Base-by-base conservation (phyloP, 1,140 invertebrate species). In the Oedothorax gibbosus region DNA sequence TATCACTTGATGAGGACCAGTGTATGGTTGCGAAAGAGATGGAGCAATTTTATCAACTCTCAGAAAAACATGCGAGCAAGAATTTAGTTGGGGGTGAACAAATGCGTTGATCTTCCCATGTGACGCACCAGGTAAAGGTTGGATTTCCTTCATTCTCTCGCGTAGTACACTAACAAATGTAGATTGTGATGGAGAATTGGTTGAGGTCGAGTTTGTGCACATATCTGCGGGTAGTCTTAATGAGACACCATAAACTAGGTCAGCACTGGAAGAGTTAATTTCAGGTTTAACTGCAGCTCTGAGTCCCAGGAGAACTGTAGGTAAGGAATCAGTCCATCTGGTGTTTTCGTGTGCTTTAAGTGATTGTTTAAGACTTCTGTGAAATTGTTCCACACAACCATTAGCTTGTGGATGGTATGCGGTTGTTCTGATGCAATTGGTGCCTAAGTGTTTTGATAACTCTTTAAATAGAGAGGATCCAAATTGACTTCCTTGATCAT, bases 401-500 rank as follows among this genome's bases (percentile, higher is more conserved):
- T 69, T 69, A 1, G 14, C 18, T 50, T 69, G 66, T 49, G 35
- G 10, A 50, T 50, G 2, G 4, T 12, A 51, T 15, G 66, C 15
- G n/a, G 49, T 7, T 2, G 35, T 15, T 8, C 18, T 35, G 10
- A 50, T 69, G 15, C 14, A 18, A 50, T 69, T 35, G 7, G 6
- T 50, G 12, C 12, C 66, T 15, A 69, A 14, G 2, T 50, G 15
- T 14, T 65, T 78, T 56, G 20, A 12, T 15, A 57, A 54, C 15
- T 73, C 51, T 54, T 54, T 73, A 73, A 56, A 12, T 20, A 88
- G 51, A 50, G 66, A 92, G 21, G 88, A 86, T 56, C 89, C 87
- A 84, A 91, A 92, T 79, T 91, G 90, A 2, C 85, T 87, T 0
- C 90, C 91, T 79, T 91, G 90, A 79, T 92, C 91, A 1, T 89